Base-by-base conservation (phyloP, 2,888 invertebrate species). In the Drosophila niveifrons region DNA sequence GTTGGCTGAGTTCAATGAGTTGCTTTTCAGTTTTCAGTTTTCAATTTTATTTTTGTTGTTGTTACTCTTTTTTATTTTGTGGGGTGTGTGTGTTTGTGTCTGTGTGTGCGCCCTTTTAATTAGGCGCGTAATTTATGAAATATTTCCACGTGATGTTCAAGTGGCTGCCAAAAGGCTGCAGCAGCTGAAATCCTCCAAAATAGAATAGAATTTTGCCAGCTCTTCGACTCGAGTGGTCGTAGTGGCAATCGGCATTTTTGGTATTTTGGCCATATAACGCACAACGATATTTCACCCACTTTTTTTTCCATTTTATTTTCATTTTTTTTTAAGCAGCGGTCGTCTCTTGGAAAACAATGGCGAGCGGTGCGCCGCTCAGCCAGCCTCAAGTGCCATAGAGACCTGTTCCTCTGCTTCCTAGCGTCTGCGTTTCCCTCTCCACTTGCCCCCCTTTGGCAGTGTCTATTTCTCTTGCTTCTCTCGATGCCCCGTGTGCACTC, bases 51-150 rank as follows among this genome's bases (percentile, higher is more conserved):
- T 17, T n/a, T 15, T 50, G 47, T 48, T 46, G 36, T 43, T n/a
- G 17, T 44, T n/a, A 2, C 36, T 36, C 11, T 41, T 41, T 41
- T 31, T 31, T 11, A 2, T 4, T 53, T 36, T 48, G 41, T 18
- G 23, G 31, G 55, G 55, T 43, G 57, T 57, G 13, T 18, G 28
- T 47, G 57, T n/a, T n/a, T 61, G 13, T 29, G 28, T 52, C 55
- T 61, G 13, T 52, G 57, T 61, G 13, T 29, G 28, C 50, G 55
- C 66, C 66, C 69, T 86, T 87, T 87, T 89, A 85, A 85, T 85
- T 85, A 85, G 89, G 80, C 89, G 75, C 85, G 80, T 89, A 87
- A 89, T 87, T 83, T 84, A 75, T 73, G 73, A 89, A 87, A 78
- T 87, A 88, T 70, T 84, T 89, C 53, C 69, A 84, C 84, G 84